A percentile compares a stretch with the other conserved stretches of the same genome.
Evolutionary conservation across 92 coral and sea anemone genomes (phyloP).

Genomic region (Epizoanthus stellaris): DNA sequence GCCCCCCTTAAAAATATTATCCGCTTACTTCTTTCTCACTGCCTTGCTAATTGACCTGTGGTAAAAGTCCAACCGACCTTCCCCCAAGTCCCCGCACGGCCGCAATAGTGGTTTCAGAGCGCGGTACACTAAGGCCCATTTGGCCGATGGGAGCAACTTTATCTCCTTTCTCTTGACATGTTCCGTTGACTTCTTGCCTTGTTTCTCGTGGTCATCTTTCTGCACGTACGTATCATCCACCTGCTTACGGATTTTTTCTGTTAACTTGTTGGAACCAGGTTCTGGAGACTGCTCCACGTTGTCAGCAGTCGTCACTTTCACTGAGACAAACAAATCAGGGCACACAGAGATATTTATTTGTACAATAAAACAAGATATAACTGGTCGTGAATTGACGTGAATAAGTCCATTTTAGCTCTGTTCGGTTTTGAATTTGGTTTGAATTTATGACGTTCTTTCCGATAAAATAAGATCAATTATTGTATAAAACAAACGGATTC

Average conservation of each 20-base stretch:
- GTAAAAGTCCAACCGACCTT: slow-evolving; percentile 96
- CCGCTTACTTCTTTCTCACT: slow-evolving; percentile 85
- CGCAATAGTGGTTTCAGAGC: slow-evolving; percentile 95
- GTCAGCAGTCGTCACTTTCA: background rate
- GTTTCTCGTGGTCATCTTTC: slow-evolving; percentile 41
- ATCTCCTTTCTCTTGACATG: slow-evolving; percentile 55
- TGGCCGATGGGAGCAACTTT: slow-evolving; percentile 89
- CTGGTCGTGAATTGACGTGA: too few relatives aligned
- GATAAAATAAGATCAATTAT: too few relatives aligned
- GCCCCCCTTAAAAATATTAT: background rate
- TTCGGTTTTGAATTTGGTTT: too few relatives aligned
- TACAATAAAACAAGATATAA: background rate
- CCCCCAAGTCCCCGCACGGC: slow-evolving; percentile 99
- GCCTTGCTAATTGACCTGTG: slow-evolving; percentile 99
- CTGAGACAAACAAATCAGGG: background rate
- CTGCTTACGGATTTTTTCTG: slow-evolving; percentile 84
- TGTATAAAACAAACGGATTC: too few relatives aligned
- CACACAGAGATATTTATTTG: background rate
- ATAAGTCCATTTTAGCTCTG: too few relatives aligned
- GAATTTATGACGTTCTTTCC: too few relatives aligned
- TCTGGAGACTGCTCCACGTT: slow-evolving; percentile 21
- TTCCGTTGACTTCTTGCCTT: background rate
- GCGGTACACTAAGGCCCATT: slow-evolving; percentile 98
- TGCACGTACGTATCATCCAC: slow-evolving; percentile 89
- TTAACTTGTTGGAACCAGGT: slow-evolving; percentile 49